Base-by-base conservation (phyloP, 2,113 vertebrate genomes). In the Lathamus discolor region DNA sequence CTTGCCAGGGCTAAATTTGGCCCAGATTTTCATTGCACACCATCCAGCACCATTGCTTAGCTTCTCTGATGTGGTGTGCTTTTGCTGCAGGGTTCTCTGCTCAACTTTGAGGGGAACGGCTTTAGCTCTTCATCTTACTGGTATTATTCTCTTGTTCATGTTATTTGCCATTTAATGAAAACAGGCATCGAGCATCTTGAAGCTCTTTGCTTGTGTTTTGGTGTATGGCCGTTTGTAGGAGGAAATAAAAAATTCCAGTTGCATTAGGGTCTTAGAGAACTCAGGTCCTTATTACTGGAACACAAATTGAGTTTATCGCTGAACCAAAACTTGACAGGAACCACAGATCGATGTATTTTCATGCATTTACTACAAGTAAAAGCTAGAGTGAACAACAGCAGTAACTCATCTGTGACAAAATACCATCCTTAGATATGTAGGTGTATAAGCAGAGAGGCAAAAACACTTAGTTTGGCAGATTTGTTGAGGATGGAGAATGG, bases 351-450 rank as follows among this genome's bases (percentile, higher is more conserved):
- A 19, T 86, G 6, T 61, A 54, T 93, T 90, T 66, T 14, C 29
- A 22, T 62, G 46, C 27, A 29, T 80, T 54, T 83, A 66, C 86
- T 93, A 52, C 69, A 82, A 85, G 86, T 70, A 92, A 92, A 87
- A 93, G 81, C 92, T 82, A 19, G 6, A 51, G 82, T 79, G 90
- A 96, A 52, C 88, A 75, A 25, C 67, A 63, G 29, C 66, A 86
- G 29, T 95, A 98, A 96, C 61, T 97, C 67, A 82, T 91, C 93
- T 92, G 93, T 95, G 96, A 91, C 90, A 91, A 95, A 95, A 89
- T 93, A 91, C 80, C 86, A 93, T 96, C 70, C 76, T 93, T 89
- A 76, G 79, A 89, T 95, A 94, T 64, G 64, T 83, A 69, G 90
- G 74, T 87, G 55, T 90, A 59, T 92, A 96, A 94, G 93, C 18